Conservation (phyloP, 2,113 vertebrate species). For the Pandion haliaetus region DNA sequence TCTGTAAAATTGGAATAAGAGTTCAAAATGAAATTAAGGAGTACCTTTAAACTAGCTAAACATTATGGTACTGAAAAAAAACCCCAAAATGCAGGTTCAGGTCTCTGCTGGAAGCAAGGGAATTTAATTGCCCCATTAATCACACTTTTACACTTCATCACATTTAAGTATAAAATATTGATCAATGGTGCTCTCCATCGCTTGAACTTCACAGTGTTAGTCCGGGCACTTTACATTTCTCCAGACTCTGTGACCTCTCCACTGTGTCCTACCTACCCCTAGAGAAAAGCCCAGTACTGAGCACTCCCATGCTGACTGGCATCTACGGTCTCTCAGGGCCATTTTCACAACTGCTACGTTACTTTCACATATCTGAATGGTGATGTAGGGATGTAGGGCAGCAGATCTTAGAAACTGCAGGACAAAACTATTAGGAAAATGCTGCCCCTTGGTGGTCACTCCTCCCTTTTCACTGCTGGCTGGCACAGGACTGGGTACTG, state of each 20-base stretch:
- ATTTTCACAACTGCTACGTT: background rate
- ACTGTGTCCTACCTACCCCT: background rate
- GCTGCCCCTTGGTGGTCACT: background rate
- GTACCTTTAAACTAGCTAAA: constrained; percentile 17
- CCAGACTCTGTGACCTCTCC: background rate
- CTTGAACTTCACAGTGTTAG: background rate
- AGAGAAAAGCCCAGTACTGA: background rate
- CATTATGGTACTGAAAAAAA: background rate
- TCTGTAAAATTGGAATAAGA: background rate
- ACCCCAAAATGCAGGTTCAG: background rate
- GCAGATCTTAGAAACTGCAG: background rate
- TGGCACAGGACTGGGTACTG: background rate
- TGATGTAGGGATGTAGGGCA: background rate
- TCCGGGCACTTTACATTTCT: background rate
- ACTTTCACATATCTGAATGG: background rate
- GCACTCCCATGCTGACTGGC: background rate
- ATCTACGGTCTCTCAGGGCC: background rate
- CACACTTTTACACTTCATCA: constrained; percentile 39
- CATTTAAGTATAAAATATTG: constrained; percentile 30
- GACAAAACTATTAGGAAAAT: background rate
- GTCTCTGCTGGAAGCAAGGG: constrained; percentile 20
- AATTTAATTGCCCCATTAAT: constrained; percentile 62
- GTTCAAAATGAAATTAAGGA: background rate
- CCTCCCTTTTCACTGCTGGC: background rate
- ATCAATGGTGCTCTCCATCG: background rate